Base-by-base conservation (phyloP, 1,140 invertebrate species). In the Rhopalosiphum maidis region DNA sequence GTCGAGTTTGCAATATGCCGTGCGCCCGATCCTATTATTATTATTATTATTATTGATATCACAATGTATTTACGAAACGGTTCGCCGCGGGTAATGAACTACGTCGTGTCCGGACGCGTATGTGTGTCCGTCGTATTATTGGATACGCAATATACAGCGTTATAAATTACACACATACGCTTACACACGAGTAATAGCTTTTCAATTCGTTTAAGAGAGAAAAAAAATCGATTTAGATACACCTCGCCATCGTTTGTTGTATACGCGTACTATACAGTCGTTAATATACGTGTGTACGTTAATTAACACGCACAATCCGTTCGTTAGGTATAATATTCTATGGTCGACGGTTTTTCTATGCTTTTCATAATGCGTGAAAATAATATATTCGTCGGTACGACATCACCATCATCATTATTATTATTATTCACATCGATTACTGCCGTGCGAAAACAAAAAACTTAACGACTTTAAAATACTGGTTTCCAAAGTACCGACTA, bases 41-140 rank as follows among this genome's bases (percentile, higher is more conserved):
- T 77, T 77, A n/a, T 77, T 77, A 68, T 68, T 68, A 68, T n/a
- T 77, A 77, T 77, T 77, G 60, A 77, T 77, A 77, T 77, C n/a
- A 77, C n/a, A n/a, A 35, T 15, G 60, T 77, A n/a, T 77, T 77
- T 77, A n/a, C 30, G 60, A 77, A 77, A n/a, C 30, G 60, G 60
- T n/a, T 77, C 60, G 60, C 60, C 60, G 11, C 60, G n/a, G 30
- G 60, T 77, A 77, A 77, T n/a, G 60, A n/a, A 77, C 60, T 77
- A n/a, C 30, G 30, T 77, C 60, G 60, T 77, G 60, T 77, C 60
- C 60, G 15, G n/a, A 77, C 60, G 60, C 30, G 60, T n/a, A 77
- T 68, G 11, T 68, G 60, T 30, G 60, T 30, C 25, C 60, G 60
- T 30, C 60, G 60, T 68, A 68, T 68, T 68, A 68, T 68, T 30